These are phyloP conservation scores for Halichondria panicea DNA, from an alignment of 37 sponge, comb jelly and placozoan genomes.

Conservation along the genomic window DNA sequence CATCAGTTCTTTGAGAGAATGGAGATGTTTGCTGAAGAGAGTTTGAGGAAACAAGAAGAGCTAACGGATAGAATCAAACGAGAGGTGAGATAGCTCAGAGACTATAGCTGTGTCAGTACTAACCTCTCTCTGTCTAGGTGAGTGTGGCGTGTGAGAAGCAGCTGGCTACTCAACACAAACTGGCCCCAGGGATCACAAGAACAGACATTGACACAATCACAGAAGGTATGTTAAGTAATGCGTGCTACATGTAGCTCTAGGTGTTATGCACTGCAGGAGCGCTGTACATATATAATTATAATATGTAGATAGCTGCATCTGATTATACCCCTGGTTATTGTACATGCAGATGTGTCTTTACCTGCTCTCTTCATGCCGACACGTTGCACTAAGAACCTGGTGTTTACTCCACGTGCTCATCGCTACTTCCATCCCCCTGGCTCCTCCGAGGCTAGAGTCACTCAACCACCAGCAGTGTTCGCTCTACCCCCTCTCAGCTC, in stretches of 20 bases:
- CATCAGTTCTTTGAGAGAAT: conserved; percentile 85
- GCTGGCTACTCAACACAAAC: conserved; percentile 62
- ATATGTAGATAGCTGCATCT: no score
- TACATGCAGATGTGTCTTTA: conserved; percentile 55
- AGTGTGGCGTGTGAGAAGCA: conserved; percentile 70
- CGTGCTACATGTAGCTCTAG: no score
- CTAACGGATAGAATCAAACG: conserved; percentile 56
- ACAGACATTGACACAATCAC: conserved; percentile 23
- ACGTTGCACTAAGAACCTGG: conserved; percentile 22
- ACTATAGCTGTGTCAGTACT: not conserved
- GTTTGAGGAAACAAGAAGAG: conserved; percentile 56
- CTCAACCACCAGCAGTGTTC: conserved; percentile 81
- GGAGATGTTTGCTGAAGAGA: conserved; percentile 79
- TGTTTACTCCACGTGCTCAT: conserved; percentile 81
- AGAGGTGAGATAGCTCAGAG: conserved; percentile 34
- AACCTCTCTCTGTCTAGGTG: conserved; percentile 38
- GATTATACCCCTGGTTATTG: not conserved
- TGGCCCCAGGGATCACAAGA: conserved; percentile 35
- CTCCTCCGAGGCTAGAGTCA: conserved; percentile 37
- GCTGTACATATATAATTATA: no score
- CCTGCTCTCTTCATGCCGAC: conserved; percentile 91
- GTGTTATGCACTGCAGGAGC: not conserved
- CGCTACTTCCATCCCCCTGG: conserved; percentile 88
- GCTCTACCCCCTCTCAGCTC: conserved; percentile 48
- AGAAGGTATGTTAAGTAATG: conserved; percentile 36